A percentile compares a stretch with the other conserved stretches of the same genome.
These are phyloP conservation scores for Potorous gilbertii DNA, from an alignment of 2,797 vertebrate species.

Conservation along the genomic window DNA sequence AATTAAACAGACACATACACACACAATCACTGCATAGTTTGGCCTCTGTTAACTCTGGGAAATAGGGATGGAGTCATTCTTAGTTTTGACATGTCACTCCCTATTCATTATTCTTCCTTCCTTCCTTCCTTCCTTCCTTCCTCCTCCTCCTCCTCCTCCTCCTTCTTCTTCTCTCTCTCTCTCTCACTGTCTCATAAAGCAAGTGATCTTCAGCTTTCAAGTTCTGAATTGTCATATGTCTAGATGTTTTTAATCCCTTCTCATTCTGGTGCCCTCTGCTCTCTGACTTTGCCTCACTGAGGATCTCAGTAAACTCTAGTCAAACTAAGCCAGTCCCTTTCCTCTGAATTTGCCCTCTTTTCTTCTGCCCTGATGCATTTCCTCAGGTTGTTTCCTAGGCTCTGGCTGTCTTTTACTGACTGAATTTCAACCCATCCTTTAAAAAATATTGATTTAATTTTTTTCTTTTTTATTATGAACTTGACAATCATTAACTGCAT, in stretches of 20 bases:
- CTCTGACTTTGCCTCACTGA: not conserved
- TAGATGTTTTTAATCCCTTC: not conserved
- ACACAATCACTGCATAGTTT: not conserved
- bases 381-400: not conserved
- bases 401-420: not conserved
- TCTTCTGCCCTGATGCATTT: not conserved
- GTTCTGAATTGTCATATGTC: not conserved
- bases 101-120: not conserved
- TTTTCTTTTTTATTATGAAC: not conserved
- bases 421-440: not conserved
- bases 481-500: not conserved
- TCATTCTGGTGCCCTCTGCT: not conserved
- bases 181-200: not conserved
- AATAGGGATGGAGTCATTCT: constrained; percentile 16
- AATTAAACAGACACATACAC: not conserved
- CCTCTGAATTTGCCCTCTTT: not conserved
- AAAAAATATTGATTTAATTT: not conserved
- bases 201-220: not conserved
- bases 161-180: not conserved
- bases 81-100: not conserved
- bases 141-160: no score
- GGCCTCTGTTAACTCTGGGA: constrained; percentile 52
- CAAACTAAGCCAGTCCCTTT: not conserved
- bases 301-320: not conserved
- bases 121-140: not conserved